These are phyloP conservation scores for Drosophila borborema DNA, from an alignment of 2,888 invertebrate genomes.

Conservation along the genomic window DNA sequence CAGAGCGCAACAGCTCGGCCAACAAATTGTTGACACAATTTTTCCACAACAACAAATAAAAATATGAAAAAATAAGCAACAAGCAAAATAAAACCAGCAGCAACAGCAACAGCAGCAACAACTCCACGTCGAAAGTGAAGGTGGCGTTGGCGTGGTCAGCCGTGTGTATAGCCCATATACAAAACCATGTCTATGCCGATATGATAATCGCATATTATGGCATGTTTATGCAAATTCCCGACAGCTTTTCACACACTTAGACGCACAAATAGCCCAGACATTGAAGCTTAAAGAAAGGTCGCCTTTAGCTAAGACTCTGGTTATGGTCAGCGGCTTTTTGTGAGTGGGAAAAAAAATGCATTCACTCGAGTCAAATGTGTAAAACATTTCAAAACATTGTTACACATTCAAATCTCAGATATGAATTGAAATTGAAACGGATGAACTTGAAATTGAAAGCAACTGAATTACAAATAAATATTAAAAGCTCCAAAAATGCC, in stretches of 20 bases:
- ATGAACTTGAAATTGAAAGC: conserved; percentile 1
- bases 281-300: conserved; percentile 36
- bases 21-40: conserved; percentile 55
- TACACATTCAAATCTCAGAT: not conserved
- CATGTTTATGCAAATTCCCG: conserved; percentile 67
- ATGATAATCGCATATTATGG: conserved; percentile 69
- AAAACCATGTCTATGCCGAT: conserved; percentile 28
- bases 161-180: conserved; percentile 28
- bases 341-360: conserved; percentile 18
- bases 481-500: not conserved
- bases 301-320: conserved; percentile 7
- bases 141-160: conserved; percentile 45
- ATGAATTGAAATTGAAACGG: not conserved
- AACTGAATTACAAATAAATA: not conserved
- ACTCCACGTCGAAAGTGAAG: conserved; percentile 52
- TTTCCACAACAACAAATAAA: conserved; percentile 8
- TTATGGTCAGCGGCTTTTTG: conserved; percentile 15
- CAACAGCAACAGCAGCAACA: not conserved
- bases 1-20: conserved; percentile 28
- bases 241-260: conserved; percentile 29
- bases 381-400: conserved; percentile 6
- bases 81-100: not conserved
- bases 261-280: conserved; percentile 5
- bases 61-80: not conserved
- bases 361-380: conserved; percentile 6